These are phyloP conservation scores for Amiota communis DNA, from an alignment of 2,888 invertebrate species.

Conservation along the genomic window DNA sequence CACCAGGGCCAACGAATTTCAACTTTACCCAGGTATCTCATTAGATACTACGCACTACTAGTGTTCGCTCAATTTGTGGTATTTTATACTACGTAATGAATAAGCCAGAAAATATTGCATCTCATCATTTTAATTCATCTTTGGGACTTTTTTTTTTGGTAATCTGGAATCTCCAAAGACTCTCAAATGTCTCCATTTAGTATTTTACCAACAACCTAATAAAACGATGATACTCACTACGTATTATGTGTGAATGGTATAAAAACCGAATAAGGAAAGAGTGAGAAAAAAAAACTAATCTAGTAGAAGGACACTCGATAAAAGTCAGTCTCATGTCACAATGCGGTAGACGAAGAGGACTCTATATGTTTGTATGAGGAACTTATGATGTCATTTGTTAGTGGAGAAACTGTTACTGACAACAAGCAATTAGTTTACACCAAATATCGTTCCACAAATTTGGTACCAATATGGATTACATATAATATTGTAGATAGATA, in stretches of 20 bases:
- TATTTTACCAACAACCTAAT: not conserved
- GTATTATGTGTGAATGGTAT: not conserved
- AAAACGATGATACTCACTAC: not conserved
- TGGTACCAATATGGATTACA: conserved; percentile 11
- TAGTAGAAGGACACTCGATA: not conserved
- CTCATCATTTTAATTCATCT: too few relatives aligned
- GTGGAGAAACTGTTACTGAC: not conserved
- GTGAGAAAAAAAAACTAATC: conserved; percentile 6
- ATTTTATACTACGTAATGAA: too few relatives aligned
- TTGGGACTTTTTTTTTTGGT: too few relatives aligned
- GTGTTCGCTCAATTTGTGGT: too few relatives aligned
- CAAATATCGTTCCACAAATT: conserved; percentile 9
- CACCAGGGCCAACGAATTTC: too few relatives aligned
- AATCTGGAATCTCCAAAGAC: too few relatives aligned
- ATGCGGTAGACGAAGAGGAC: not conserved
- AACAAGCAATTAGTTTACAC: conserved; percentile 26
- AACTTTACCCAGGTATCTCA: too few relatives aligned
- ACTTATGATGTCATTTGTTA: not conserved
- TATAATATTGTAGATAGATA: not conserved
- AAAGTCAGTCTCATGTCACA: conserved; percentile 3
- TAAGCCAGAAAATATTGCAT: too few relatives aligned
- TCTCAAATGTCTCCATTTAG: too few relatives aligned
- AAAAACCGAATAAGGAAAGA: not conserved
- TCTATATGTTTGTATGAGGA: not conserved
- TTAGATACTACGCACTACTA: too few relatives aligned